Evolutionary conservation across 2,888 invertebrate genomes (phyloP), one percentile per base, ranked within the genome.

Genomic region (Colostygia pectinataria): DNA sequence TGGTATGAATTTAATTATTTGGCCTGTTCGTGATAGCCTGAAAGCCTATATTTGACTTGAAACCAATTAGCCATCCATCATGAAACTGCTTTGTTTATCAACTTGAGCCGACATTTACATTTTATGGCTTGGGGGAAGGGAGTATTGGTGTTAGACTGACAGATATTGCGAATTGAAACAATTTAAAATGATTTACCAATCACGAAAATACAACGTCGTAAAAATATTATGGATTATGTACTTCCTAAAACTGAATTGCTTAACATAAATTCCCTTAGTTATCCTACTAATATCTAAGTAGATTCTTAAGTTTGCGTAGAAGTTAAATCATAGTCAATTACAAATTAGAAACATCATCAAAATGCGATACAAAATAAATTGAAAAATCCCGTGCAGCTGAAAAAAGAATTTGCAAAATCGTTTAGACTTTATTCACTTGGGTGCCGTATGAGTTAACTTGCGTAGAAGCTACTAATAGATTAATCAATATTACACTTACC

Each of bases 41-140:
- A 48, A 53, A 51, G 57, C 44, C 42, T 53, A 50, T 61, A 62
- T 49, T 53, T 57, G 52, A 55, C 32, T 39, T 57, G 58, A 36
- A 57, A 44, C 49, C 66, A 68, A 71, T 71, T 66, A 65, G 28
- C 55, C 39, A 53, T 57, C 62, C 55, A 55, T 55, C 57, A 45
- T 53, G 46, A 42, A 38, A 59, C 57, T 46, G 53, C 51, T 65
- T 63, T 50, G 53, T 59, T 66, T 63, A 59, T 59, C 49, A 59
- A 61, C 50, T 63, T 58, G 54, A 63, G 50, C 55, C 52, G 57
- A 63, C 60, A 56, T 61, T 61, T 58, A 56, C 55, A 61, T 61
- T 61, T 61, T 58, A 61, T 51, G 43, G 40, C 53, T 33, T 25
- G 33, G 50, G 53, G 54, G 33, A 45, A 36, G 48, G 47, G 45